phyloP scores from a whole-genome alignment of 2,113 vertebrate genomes.

The Festucalex cinctus region DNA sequence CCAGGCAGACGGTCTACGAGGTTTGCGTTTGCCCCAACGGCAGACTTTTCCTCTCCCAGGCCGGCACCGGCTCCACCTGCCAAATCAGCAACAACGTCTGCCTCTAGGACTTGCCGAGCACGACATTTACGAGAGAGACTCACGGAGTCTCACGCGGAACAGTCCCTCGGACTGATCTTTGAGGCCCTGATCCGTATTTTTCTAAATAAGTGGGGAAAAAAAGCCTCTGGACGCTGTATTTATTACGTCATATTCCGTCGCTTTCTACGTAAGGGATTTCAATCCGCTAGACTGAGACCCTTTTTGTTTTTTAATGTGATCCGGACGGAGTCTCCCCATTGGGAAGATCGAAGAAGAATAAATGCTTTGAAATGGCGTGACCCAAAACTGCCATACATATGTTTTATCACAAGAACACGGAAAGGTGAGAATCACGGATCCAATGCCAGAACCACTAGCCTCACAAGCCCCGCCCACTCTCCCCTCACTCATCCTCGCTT shows the following conservation, averaged over 20 bases:
- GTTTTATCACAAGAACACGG: neutral
- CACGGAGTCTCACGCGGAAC: neutral
- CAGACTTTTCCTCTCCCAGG: constrained; percentile 92
- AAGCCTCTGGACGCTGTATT: constrained; percentile 7
- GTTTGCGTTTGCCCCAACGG: constrained; percentile 95
- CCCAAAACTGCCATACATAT: neutral
- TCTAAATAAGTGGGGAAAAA: neutral
- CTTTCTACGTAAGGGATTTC: constrained; percentile 2
- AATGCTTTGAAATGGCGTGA: neutral
- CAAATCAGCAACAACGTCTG: constrained; percentile 94
- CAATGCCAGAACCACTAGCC: constrained; percentile 84
- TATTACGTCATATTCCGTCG: constrained; percentile 4
- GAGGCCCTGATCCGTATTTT: constrained; percentile 1
- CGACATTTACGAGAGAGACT: neutral
- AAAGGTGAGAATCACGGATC: constrained; percentile 58
- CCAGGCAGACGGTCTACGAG: constrained; percentile 93
- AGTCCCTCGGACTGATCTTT: neutral
- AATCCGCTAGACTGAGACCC: neutral
- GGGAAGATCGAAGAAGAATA: neutral
- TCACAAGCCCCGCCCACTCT: constrained; percentile 53
- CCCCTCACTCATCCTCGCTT: neutral
- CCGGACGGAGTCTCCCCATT: neutral
- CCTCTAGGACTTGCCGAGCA: constrained; percentile 75
- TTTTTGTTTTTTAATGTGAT: neutral
- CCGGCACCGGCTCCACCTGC: constrained; percentile 90